These are phyloP conservation scores for Callinectes sapidus DNA, from an alignment of 2,888 invertebrate species.

Conservation along the genomic window DNA sequence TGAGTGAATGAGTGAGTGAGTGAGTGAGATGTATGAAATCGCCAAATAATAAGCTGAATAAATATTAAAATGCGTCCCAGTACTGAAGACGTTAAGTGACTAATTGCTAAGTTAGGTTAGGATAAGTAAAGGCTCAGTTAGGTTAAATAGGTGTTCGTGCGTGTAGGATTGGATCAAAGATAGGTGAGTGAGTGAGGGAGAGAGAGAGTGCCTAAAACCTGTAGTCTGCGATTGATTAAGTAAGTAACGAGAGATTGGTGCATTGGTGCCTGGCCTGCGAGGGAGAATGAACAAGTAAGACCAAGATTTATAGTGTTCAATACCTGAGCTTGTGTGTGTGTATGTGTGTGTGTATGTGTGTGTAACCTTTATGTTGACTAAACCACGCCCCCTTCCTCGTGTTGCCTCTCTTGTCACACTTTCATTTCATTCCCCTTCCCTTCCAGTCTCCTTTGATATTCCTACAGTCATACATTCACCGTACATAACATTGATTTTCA, in stretches of 20 bases:
- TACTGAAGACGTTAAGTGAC: too few relatives aligned
- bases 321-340: constrained; percentile 3
- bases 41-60: too few relatives aligned
- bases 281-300: not conserved
- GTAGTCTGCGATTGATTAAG: not conserved
- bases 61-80: too few relatives aligned
- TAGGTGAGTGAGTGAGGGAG: not conserved
- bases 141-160: too few relatives aligned
- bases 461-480: not conserved
- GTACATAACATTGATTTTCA: not conserved
- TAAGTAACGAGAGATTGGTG: not conserved
- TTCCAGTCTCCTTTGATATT: not conserved
- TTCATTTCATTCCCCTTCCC: not conserved
- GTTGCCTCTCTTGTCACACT: not conserved
- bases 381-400: not conserved
- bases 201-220: not conserved
- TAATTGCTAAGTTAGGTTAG: too few relatives aligned
- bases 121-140: too few relatives aligned
- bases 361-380: not conserved
- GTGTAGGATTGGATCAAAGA: not conserved
- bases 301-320: constrained; percentile 2
- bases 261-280: not conserved
- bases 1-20: not conserved
- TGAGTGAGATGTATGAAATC: too few relatives aligned
- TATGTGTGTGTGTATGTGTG: constrained; percentile 26